Evolutionary conservation across 2,113 vertebrate species (phyloP).

Genomic region (Conger conger): DNA sequence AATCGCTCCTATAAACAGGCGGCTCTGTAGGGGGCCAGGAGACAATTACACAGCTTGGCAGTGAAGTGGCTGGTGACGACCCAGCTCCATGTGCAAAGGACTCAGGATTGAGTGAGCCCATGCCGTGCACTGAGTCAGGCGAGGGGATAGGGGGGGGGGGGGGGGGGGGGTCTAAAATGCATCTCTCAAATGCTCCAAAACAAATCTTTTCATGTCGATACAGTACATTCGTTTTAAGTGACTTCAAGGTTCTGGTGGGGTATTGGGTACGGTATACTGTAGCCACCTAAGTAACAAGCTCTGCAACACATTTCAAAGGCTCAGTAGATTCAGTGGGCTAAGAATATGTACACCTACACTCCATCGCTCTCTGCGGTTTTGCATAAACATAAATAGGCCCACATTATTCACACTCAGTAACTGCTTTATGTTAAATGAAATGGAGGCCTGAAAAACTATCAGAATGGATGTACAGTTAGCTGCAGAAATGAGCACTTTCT

Average conservation of each 20-base stretch:
- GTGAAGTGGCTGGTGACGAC: not conserved
- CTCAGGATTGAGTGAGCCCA: not conserved
- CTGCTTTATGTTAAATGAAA: not conserved
- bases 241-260: not conserved
- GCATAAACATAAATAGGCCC: not conserved
- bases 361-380: not conserved
- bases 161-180: no score
- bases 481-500: no score
- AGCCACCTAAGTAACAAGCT: no score
- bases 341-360: not conserved
- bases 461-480: not conserved
- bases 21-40: not conserved
- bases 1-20: not conserved
- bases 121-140: not conserved
- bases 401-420: not conserved
- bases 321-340: not conserved
- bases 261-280: not conserved
- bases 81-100: not conserved
- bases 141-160: not conserved
- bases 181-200: not conserved
- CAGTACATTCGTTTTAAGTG: not conserved
- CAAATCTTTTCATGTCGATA: no score
- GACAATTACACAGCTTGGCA: conserved; percentile 18
- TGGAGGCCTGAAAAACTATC: not conserved
- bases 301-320: not conserved